A percentile compares a stretch with the other conserved stretches of the same genome.
Conservation (phyloP, 1,140 invertebrate genomes). For the Lasaia peninsularis region DNA sequence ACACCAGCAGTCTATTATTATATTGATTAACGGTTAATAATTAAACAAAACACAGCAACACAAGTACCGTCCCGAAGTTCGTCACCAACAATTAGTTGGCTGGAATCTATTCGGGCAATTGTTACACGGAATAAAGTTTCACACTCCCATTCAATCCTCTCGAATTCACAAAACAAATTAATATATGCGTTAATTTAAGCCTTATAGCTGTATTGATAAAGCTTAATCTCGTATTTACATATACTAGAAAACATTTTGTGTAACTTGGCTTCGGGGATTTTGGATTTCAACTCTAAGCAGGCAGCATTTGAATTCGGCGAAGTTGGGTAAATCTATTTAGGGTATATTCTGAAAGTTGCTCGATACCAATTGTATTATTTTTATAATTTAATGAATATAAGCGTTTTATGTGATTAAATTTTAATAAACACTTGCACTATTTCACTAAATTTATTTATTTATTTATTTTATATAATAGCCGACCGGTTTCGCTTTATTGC, state of each 20-base stretch:
- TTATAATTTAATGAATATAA: no score
- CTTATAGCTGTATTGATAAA: constrained; percentile 29
- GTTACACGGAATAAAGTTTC: constrained; percentile 60
- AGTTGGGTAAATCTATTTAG: constrained; percentile 12
- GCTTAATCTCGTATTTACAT: constrained; percentile 13
- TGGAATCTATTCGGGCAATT: constrained; percentile 59
- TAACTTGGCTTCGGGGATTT: constrained; percentile 63
- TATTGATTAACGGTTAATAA: not conserved
- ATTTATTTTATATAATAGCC: no score
- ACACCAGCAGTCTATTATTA: no score
- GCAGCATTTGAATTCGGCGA: constrained; percentile 46
- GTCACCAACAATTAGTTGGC: constrained; percentile 55
- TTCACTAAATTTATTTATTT: no score
- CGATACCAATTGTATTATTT: no score
- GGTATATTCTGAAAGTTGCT: constrained; percentile 34
- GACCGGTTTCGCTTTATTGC: no score
- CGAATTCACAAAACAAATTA: constrained; percentile 35
- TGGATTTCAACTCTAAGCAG: constrained; percentile 56
- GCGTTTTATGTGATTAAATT: no score
- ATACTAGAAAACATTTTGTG: constrained; percentile 26
- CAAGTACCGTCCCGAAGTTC: constrained; percentile 46
- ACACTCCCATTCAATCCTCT: constrained; percentile 40
- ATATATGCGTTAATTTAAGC: constrained; percentile 22
- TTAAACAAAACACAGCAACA: constrained; percentile 17
- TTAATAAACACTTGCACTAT: no score